Evolutionary conservation across 2,797 vertebrate species (phyloP).

Genomic region (Galagoides demidoff): DNA sequence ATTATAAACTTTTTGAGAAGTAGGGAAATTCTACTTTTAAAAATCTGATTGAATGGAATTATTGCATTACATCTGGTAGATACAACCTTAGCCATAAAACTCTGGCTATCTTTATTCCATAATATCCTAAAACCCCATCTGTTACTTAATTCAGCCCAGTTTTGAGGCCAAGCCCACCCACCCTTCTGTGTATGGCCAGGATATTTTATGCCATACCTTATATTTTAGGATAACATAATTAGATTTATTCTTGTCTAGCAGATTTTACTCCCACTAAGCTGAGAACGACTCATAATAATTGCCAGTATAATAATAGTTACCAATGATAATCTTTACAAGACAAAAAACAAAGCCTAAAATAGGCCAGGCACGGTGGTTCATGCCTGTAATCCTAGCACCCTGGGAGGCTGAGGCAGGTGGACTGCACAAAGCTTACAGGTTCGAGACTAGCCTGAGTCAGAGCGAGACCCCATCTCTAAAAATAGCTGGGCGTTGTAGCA

Average conservation of each 20-base stretch:
- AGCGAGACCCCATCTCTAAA: no score
- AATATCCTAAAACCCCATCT: slow-evolving; percentile 58
- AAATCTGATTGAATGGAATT: background rate
- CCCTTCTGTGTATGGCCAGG: background rate
- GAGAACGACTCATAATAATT: slow-evolving; percentile 58
- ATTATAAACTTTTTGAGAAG: background rate
- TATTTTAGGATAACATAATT: slow-evolving; percentile 49
- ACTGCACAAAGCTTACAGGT: no score
- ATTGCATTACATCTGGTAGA: background rate
- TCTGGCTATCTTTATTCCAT: slow-evolving; percentile 32
- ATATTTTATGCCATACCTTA: slow-evolving; percentile 49
- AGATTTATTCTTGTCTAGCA: slow-evolving; percentile 57
- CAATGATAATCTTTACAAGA: slow-evolving; percentile 13
- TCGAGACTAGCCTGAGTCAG: no score
- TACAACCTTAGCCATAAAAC: background rate
- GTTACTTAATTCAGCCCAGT: background rate
- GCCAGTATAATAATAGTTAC: slow-evolving; percentile 40
- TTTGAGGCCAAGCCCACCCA: slow-evolving; percentile 12
- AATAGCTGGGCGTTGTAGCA: no score
- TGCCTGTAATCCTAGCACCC: no score
- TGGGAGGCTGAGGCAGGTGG: no score
- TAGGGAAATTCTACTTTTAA: background rate
- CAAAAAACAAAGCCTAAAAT: background rate
- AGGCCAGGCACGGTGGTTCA: no score
- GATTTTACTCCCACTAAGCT: slow-evolving; percentile 45